phyloP scores from a whole-genome alignment of 2,797 vertebrate genomes.

The Erpetoichthys calabaricus region DNA sequence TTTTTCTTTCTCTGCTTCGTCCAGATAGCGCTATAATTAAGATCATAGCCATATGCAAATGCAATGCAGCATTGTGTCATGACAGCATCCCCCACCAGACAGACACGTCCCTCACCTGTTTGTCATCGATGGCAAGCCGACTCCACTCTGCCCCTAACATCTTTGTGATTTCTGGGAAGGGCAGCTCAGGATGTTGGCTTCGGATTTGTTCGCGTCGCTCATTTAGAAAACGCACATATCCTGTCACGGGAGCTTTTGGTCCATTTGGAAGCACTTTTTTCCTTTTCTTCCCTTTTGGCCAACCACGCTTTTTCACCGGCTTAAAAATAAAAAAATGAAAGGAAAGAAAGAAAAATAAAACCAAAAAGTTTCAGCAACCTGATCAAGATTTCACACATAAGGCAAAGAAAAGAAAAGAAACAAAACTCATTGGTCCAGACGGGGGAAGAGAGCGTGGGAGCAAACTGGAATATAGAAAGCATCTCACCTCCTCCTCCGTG shows the following conservation, averaged over 20 bases:
- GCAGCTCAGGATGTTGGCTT: conserved; percentile 76
- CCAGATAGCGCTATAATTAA: conserved; percentile 67
- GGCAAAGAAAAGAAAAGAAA: background rate
- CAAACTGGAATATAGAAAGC: background rate
- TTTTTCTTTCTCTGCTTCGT: conserved; percentile 86
- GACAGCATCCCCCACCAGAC: background rate
- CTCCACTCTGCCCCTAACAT: conserved; percentile 93
- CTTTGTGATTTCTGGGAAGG: conserved; percentile 94
- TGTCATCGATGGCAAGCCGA: conserved; percentile 69
- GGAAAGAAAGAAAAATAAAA: background rate
- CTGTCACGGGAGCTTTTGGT: conserved; percentile 89
- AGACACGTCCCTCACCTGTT: conserved; percentile 59
- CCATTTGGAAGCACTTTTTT: conserved; percentile 95
- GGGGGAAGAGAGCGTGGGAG: conserved; percentile 11
- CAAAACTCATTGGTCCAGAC: background rate
- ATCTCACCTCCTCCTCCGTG: conserved; percentile 56
- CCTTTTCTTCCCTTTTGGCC: conserved; percentile 95
- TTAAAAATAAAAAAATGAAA: conserved; percentile 21
- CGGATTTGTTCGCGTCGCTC: conserved; percentile 86
- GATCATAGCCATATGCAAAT: background rate
- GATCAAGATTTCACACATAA: background rate
- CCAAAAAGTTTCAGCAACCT: background rate
- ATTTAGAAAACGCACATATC: conserved; percentile 90
- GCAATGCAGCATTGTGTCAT: background rate
- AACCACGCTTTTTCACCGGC: conserved; percentile 89